These are phyloP conservation scores for Lepisosteus oculatus DNA, from an alignment of 2,113 vertebrate genomes.

Conservation along the genomic window DNA sequence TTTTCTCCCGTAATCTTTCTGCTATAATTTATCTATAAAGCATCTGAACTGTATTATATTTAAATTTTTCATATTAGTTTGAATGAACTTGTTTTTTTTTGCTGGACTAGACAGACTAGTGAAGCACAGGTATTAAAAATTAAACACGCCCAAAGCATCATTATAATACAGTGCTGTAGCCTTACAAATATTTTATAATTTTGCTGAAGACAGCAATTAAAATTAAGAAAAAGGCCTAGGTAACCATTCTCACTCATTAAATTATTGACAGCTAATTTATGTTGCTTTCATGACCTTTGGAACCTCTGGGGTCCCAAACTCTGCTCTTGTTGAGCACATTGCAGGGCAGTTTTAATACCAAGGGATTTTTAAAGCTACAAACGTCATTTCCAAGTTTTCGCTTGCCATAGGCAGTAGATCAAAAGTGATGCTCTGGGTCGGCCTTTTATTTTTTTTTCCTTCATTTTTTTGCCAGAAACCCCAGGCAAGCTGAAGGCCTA, in stretches of 20 bases:
- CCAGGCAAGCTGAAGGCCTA: conserved; percentile 16
- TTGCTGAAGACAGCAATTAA: conserved; percentile 25
- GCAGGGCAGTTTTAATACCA: background rate
- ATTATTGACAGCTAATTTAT: conserved; percentile 33
- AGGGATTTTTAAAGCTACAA: conserved; percentile 24
- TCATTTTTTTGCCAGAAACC: conserved; percentile 11
- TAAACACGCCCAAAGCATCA: conserved; percentile 35
- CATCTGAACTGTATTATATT: conserved; percentile 17
- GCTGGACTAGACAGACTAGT: conserved; percentile 34
- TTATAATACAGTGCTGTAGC: conserved; percentile 38
- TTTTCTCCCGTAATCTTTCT: background rate
- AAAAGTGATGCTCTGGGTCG: conserved; percentile 21
- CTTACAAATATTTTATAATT: conserved; percentile 44
- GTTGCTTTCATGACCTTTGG: conserved; percentile 27
- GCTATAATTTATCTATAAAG: conserved; percentile 10
- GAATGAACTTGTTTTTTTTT: conserved; percentile 39
- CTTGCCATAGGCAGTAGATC: conserved; percentile 27
- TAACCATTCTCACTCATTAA: conserved; percentile 24
- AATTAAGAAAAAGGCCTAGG: conserved; percentile 17
- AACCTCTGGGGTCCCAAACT: conserved; percentile 7
- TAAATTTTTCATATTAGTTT: conserved; percentile 35
- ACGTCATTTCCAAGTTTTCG: conserved; percentile 28
- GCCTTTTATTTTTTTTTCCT: conserved; percentile 18
- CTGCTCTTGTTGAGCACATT: conserved; percentile 7
- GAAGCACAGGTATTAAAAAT: conserved; percentile 43